Percentiles rank a stretch among this genome's conserved stretches.
Conservation (phyloP, 2,888 invertebrate genomes). For the Polymixis lichenea region DNA sequence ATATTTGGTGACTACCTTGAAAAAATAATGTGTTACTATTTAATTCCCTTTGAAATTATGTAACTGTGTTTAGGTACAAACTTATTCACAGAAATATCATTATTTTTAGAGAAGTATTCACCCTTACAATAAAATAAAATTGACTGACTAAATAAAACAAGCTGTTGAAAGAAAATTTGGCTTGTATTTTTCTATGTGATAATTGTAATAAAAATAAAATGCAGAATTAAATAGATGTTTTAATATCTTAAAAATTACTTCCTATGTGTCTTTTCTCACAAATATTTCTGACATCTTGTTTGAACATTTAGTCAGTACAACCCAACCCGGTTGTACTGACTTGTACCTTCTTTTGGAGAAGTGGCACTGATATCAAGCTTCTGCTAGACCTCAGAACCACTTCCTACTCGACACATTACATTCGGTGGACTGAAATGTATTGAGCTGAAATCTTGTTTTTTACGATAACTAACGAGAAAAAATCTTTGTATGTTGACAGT, state of each 20-base stretch:
- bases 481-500: not conserved
- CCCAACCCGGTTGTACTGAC: not conserved
- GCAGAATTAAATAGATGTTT: constrained; percentile 14
- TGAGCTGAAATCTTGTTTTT: not conserved
- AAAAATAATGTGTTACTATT: not conserved
- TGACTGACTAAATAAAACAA: constrained; percentile 5
- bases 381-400: too few relatives aligned
- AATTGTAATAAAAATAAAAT: constrained; percentile 30
- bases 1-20: not conserved
- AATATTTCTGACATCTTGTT: constrained; percentile 22
- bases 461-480: not conserved
- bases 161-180: constrained; percentile 11
- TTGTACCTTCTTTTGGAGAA: not conserved
- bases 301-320: constrained; percentile 2
- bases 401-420: not conserved
- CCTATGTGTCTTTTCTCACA: not conserved
- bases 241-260: constrained; percentile 29
- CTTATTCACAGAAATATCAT: not conserved
- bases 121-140: not conserved
- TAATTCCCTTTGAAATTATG: not conserved
- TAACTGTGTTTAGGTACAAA: not conserved
- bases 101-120: not conserved
- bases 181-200: constrained; percentile 23
- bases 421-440: not conserved
- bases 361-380: not conserved